phyloP scores from a whole-genome alignment of 92 coral and sea anemone species.

The Phenganax stokvisi region DNA sequence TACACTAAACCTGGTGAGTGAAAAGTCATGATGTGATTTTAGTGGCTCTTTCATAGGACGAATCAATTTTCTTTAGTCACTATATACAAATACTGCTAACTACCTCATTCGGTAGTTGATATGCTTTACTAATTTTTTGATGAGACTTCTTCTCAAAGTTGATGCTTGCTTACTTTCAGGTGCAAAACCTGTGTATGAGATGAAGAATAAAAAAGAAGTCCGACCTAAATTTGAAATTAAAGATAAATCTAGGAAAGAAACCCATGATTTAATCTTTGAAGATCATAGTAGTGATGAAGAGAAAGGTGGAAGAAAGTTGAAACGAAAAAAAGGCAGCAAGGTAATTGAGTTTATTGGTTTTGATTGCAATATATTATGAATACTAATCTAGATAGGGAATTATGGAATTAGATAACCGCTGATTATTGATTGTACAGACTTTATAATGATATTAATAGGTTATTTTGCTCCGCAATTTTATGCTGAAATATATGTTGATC shows the following conservation, averaged over 20 bases:
- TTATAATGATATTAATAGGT: too few species aligned
- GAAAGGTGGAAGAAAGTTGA: slow-evolving; percentile 25
- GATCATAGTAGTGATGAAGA: slow-evolving; percentile 40
- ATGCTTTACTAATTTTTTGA: too few species aligned
- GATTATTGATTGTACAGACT: too few species aligned
- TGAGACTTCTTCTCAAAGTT: neutral
- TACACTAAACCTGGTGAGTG: slow-evolving; percentile 68
- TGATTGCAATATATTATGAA: neutral
- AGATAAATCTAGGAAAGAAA: slow-evolving; percentile 39
- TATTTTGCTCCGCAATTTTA: too few species aligned
- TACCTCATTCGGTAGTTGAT: too few species aligned
- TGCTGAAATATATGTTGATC: neutral
- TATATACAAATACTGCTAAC: too few species aligned
- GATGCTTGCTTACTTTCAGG: slow-evolving; percentile 45
- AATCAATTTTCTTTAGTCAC: too few species aligned
- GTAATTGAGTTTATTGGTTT: neutral
- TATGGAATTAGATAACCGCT: too few species aligned
- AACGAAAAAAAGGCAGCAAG: slow-evolving; percentile 5
- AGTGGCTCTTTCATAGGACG: neutral
- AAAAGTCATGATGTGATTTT: neutral
- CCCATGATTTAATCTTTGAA: slow-evolving; percentile 81
- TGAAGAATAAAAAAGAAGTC: slow-evolving; percentile 47
- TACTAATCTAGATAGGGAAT: neutral
- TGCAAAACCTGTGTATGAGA: slow-evolving; percentile 73
- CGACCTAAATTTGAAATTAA: slow-evolving; percentile 74